Base-by-base conservation (phyloP, 2,888 invertebrate species). In the Hypomecis punctinalis region DNA sequence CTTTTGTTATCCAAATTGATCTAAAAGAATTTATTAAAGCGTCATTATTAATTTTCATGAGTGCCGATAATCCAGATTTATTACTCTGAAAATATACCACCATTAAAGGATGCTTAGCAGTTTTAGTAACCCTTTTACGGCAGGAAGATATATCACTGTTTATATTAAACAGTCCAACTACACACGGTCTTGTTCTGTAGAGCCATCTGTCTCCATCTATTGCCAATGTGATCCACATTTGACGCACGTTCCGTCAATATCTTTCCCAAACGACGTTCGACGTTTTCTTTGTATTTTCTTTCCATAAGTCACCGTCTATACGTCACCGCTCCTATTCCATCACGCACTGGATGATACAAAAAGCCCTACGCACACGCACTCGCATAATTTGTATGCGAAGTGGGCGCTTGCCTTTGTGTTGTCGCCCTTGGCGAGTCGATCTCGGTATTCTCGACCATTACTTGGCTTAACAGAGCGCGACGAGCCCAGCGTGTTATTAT, bases 361-460 rank as follows among this genome's bases (percentile, higher is more conserved):
- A 55, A 51, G 13, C 55, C 55, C 52, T 53, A 61, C 66, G 43
- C 46, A 56, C 45, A 68, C 61, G 61, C 58, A 60, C 63, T 63
- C 55, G 63, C 66, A 72, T 71, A 74, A 76, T 75, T 69, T 70
- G 69, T 70, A 75, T 76, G 71, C 72, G 72, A 71, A 74, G 71
- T 72, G 66, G 59, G 65, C 65, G 66, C 61, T 66, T 73, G 55
- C 74, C 75, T 80, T 80, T 82, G 79, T 81, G 70, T 63, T 68
- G 54, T 42, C 73, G 84, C 79, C 84, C 84, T 84, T 84, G 85
- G 76, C 65, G 66, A 68, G 76, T 77, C 79, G 75, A 84, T 82
- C 78, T 69, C 68, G 70, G 65, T 62, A 66, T 64, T 69, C 69
- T 67, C 69, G 69, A 65, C 70, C 73, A 75, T 79, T 80, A 76